A percentile compares a stretch with the other conserved stretches of the same genome.
Conservation (phyloP, 1,140 invertebrate species). For the Mactra quadrangularis region DNA sequence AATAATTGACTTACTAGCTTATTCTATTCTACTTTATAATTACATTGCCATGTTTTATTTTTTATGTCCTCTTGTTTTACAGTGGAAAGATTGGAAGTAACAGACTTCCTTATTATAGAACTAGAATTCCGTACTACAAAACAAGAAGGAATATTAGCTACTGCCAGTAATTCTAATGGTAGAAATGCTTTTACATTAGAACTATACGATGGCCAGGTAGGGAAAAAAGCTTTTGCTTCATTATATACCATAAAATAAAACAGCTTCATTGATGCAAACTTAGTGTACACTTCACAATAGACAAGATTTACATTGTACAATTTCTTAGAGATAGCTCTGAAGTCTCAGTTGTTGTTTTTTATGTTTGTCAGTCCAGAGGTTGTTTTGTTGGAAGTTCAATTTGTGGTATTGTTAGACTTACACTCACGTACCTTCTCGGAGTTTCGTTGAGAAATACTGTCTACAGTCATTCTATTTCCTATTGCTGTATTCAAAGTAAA, state of each 20-base stretch:
- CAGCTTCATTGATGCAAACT: neutral
- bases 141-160: constrained; percentile 91
- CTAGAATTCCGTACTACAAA: constrained; percentile 94
- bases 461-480: too few relatives aligned
- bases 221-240: too few relatives aligned
- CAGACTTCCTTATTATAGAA: constrained; percentile 88
- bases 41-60: too few relatives aligned
- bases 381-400: neutral
- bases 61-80: too few relatives aligned
- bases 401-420: too few relatives aligned
- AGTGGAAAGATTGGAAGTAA: constrained; percentile 83
- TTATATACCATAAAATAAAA: too few relatives aligned
- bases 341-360: neutral
- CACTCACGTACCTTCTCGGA: too few relatives aligned
- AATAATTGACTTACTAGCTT: too few relatives aligned
- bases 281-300: neutral
- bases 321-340: neutral
- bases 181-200: constrained; percentile 90
- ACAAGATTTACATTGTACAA: neutral
- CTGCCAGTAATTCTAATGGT: constrained; percentile 87
- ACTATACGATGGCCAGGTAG: constrained; percentile 89
- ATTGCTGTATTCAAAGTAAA: too few relatives aligned
- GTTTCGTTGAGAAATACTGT: too few relatives aligned
- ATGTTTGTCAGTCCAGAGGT: neutral
- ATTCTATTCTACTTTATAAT: too few relatives aligned